Evolutionary conservation across 2,888 invertebrate species (phyloP).

Genomic region (Orgyia antiqua): DNA sequence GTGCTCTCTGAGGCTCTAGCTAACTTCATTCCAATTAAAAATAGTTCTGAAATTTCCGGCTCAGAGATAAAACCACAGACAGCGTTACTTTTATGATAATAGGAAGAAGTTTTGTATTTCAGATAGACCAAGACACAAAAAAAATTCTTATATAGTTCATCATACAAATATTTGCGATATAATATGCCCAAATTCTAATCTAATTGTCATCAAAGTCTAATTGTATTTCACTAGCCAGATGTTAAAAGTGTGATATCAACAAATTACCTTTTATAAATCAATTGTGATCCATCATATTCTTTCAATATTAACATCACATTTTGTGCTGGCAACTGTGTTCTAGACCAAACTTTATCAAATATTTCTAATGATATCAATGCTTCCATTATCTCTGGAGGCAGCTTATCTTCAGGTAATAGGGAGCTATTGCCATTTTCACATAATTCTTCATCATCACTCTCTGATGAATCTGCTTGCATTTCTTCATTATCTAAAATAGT

Average conservation of each 20-base stretch:
- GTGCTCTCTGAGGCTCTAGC: not conserved
- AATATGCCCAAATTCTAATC: no score
- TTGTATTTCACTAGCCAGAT: no score
- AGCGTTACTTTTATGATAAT: no score
- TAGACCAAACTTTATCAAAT: slow-evolving; percentile 78
- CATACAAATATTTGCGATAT: no score
- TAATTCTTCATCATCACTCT: slow-evolving; percentile 61
- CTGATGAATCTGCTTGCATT: slow-evolving; percentile 44
- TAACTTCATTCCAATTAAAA: no score
- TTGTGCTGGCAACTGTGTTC: slow-evolving; percentile 71
- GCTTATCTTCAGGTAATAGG: slow-evolving; percentile 59
- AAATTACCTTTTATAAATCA: slow-evolving; percentile 70
- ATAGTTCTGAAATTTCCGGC: no score
- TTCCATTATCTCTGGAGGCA: slow-evolving; percentile 79
- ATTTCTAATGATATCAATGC: slow-evolving; percentile 78
- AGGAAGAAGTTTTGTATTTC: no score
- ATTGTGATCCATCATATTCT: slow-evolving; percentile 65
- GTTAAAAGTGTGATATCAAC: no score
- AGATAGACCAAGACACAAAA: no score
- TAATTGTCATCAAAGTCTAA: no score
- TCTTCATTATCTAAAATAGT: slow-evolving; percentile 46
- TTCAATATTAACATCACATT: slow-evolving; percentile 74
- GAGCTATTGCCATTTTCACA: slow-evolving; percentile 58
- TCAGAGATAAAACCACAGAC: no score
- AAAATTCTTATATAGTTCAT: no score